These are phyloP conservation scores for Mamestra configurata DNA, from an alignment of 1,140 invertebrate species.

Conservation along the genomic window DNA sequence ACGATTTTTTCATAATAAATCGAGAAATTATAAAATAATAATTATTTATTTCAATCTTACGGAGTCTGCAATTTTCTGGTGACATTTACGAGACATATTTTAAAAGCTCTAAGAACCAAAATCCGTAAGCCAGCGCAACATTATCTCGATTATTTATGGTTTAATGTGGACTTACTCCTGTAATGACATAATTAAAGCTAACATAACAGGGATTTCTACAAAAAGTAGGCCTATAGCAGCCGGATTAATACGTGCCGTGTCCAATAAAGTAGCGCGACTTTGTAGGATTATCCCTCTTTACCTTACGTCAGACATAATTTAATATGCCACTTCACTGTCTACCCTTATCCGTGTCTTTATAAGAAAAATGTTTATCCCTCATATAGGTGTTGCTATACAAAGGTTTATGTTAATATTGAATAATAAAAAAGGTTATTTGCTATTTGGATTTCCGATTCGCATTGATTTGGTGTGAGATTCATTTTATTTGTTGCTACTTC, in stretches of 20 bases:
- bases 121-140: neutral
- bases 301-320: constrained; percentile 74
- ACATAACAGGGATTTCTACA: constrained; percentile 33
- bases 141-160: neutral
- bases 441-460: neutral
- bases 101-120: neutral
- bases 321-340: constrained; percentile 75
- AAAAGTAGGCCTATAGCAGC: constrained; percentile 42
- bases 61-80: no score
- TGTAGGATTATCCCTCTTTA: constrained; percentile 76
- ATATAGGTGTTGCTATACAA: constrained; percentile 36
- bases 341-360: constrained; percentile 69
- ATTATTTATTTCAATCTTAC: no score
- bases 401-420: constrained; percentile 25
- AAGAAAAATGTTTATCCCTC: constrained; percentile 43
- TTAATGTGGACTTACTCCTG: neutral
- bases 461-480: neutral
- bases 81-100: neutral
- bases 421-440: neutral
- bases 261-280: constrained; percentile 71
- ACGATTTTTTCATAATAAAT: no score
- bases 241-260: constrained; percentile 61
- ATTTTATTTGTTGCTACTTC: no score
- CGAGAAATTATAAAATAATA: no score
- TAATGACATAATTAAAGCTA: constrained; percentile 20